phyloP scores from a whole-genome alignment of 2,113 vertebrate species.

The Seriola quinqueradiata region DNA sequence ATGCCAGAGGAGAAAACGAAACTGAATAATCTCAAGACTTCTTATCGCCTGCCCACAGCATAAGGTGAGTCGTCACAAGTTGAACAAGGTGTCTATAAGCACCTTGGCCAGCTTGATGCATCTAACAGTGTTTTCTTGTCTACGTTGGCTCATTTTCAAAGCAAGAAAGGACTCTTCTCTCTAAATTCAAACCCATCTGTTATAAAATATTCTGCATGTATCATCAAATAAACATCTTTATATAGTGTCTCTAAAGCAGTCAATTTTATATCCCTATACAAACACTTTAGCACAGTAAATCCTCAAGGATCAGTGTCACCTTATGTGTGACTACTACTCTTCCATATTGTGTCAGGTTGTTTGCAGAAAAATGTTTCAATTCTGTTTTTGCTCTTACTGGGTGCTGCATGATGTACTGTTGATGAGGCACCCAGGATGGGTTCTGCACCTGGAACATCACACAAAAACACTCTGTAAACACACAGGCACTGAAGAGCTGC shows the following conservation, averaged over 20 bases:
- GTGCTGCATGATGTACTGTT: conserved; percentile 97
- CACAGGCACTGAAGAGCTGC: conserved; percentile 37
- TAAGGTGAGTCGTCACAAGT: conserved; percentile 44
- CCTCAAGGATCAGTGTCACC: conserved; percentile 40
- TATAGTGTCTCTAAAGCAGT: conserved; percentile 69
- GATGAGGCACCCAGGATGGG: conserved; percentile 97
- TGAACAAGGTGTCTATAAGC: conserved; percentile 48
- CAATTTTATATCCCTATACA: conserved; percentile 38
- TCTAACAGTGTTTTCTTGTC: conserved; percentile 37
- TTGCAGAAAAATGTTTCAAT: conserved; percentile 39
- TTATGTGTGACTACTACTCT: conserved; percentile 48
- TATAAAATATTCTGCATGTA: conserved; percentile 77
- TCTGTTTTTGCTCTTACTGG: conserved; percentile 89
- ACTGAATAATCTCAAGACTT: conserved; percentile 21
- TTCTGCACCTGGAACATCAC: conserved; percentile 91
- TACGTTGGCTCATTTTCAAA: conserved; percentile 48
- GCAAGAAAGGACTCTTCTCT: conserved; percentile 30
- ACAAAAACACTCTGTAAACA: conserved; percentile 63
- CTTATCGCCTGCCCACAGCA: conserved; percentile 24
- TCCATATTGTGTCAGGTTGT: conserved; percentile 47
- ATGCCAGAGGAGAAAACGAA: background rate
- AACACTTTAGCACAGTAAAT: conserved; percentile 44
- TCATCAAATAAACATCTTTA: conserved; percentile 70
- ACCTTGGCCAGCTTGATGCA: conserved; percentile 43
- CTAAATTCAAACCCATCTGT: conserved; percentile 74